A percentile compares a stretch with the other conserved stretches of the same genome.
Evolutionary conservation across 2,797 vertebrate species (phyloP).

Genomic region (Mormyrus proboscirostris): DNA sequence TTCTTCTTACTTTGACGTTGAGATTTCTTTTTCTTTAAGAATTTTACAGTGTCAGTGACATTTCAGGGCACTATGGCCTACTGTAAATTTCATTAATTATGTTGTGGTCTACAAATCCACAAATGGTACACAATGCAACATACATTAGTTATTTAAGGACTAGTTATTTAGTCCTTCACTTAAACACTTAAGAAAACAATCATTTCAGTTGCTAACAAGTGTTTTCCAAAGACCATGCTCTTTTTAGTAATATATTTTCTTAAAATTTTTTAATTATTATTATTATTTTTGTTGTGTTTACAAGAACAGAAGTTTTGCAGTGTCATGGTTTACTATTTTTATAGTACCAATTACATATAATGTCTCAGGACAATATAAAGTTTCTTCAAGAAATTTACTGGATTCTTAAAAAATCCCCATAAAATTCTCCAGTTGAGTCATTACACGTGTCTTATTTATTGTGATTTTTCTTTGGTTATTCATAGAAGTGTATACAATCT

Average conservation of each 20-base stretch:
- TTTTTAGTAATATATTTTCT: background rate
- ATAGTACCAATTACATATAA: background rate
- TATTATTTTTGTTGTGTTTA: background rate
- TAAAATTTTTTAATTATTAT: background rate
- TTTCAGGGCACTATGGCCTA: background rate
- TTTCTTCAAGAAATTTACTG: background rate
- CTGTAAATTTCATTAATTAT: constrained; percentile 19
- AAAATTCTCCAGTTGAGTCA: background rate
- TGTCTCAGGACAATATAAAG: background rate
- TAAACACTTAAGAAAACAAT: background rate
- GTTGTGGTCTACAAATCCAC: background rate
- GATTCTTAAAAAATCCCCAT: background rate
- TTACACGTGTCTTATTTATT: background rate
- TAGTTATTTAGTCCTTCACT: background rate
- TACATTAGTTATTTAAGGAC: too few relatives aligned
- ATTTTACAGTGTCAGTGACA: constrained; percentile 7
- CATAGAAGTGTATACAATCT: background rate
- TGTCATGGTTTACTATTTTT: background rate
- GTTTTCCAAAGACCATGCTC: background rate
- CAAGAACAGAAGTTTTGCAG: background rate
- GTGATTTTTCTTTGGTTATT: background rate
- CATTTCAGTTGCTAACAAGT: background rate
- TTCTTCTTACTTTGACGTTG: background rate
- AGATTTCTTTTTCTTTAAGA: background rate
- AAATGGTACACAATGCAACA: background rate